Evolutionary conservation across 2,113 vertebrate genomes (phyloP), one percentile per base, ranked within the genome.

Genomic region (Corydoras sp.): DNA sequence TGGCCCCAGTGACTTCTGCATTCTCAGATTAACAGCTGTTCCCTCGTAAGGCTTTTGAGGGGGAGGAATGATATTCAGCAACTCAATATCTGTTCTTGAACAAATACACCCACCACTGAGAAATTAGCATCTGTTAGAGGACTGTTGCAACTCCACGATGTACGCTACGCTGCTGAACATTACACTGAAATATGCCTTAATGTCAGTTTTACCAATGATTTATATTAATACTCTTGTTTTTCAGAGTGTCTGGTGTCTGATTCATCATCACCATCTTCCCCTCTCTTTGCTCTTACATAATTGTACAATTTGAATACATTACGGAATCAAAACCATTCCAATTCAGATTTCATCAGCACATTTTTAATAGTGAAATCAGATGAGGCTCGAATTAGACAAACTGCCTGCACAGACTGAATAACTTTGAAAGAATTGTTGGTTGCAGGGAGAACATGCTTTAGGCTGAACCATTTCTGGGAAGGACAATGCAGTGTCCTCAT

Each of bases 281-380:
- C 61, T 35, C 49, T 32, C 64, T 59, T 51, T 53, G 11, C 8
- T 67, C 68, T 75, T 78, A 63, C 76, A 64, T 43, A 24, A 54
- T n/a, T 56, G 74, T 78, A 65, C 76, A 78, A 75, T 72, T 43
- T 61, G 50, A 11, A 31, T 56, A 15, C 31, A 35, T 68, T 24
- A 4, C 11, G 29, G 59, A 70, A 63, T 74, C 65, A 50, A 49
- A 67, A 71, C 13, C 15, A 72, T 68, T 63, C 30, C 68, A 43
- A 32, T 68, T 64, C 54, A 78, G 63, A 67, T 62, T 64, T 24
- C 58, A 71, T 56, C 43, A 64, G 18, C 29, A 55, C 50, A 15
- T 49, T 29, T 35, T 56, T 59, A 43, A 30, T 51, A 5, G 18
- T 12, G 43, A 30, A 68, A 70, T 50, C 35, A 24, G 49, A 59